phyloP scores from a whole-genome alignment of 37 sponge, comb jelly and placozoan species.

The Lycopodina hypogea region DNA sequence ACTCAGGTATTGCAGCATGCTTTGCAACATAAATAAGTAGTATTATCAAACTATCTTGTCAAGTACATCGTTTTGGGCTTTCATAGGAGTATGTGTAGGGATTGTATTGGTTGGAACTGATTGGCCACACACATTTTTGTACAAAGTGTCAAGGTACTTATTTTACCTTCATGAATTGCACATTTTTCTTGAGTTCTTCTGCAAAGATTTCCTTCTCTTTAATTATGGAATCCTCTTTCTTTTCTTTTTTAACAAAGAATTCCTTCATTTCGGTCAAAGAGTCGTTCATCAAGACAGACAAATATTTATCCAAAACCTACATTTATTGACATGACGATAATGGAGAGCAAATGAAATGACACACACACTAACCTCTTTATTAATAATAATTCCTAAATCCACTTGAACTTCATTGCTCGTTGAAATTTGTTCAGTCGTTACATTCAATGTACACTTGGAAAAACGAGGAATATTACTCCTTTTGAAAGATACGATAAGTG shows the following conservation, averaged over 20 bases:
- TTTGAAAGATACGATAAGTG: neutral
- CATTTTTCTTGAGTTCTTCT: slow-evolving; percentile 4
- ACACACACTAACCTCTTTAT: slow-evolving; percentile 29
- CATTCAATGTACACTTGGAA: neutral
- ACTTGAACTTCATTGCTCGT: slow-evolving; percentile 16
- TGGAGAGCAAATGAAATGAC: neutral
- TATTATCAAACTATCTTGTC: too few species aligned
- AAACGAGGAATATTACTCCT: neutral
- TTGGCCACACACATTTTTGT: too few species aligned
- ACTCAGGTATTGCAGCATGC: too few species aligned
- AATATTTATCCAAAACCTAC: slow-evolving; percentile 23
- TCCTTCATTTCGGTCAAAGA: slow-evolving; percentile 34
- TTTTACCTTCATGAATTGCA: slow-evolving; percentile 16
- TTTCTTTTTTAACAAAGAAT: slow-evolving; percentile 19
- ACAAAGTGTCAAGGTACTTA: too few species aligned
- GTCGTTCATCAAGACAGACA: slow-evolving; percentile 20
- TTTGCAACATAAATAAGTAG: too few species aligned
- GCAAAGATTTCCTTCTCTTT: slow-evolving; percentile 31
- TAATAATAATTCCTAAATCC: slow-evolving; percentile 11
- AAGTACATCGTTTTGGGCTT: too few species aligned
- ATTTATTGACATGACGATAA: neutral
- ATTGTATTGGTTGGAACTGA: too few species aligned
- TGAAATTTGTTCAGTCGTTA: neutral
- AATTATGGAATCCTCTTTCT: neutral
- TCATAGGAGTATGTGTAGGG: too few species aligned